Percentiles rank a stretch among this genome's conserved stretches.
phyloP scores from a whole-genome alignment of 2,888 invertebrate genomes.

The Ligdia adustata region DNA sequence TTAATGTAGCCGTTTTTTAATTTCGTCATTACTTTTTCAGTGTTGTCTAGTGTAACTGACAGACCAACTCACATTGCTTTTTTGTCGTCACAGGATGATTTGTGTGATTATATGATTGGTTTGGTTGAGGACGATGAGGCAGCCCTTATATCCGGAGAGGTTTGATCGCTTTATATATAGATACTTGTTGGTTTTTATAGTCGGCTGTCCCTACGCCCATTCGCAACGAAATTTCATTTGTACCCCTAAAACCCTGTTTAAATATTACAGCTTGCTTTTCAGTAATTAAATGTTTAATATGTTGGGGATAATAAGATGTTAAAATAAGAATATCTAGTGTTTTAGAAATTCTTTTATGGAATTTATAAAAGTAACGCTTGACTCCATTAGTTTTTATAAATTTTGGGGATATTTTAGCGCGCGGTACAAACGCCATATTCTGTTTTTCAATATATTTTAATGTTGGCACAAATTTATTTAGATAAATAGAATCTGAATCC shows the following conservation, averaged over 20 bases:
- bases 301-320: no score
- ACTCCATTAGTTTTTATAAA: no score
- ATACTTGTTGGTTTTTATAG: conserved; percentile 44
- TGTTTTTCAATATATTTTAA: no score
- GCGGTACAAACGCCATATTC: no score
- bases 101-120: conserved; percentile 84
- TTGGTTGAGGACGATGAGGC: conserved; percentile 83
- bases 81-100: conserved; percentile 81
- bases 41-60: conserved; percentile 22
- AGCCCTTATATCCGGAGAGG: conserved; percentile 79
- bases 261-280: conserved; percentile 22
- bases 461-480: no score
- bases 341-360: no score
- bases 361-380: no score
- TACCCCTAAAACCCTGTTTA: conserved; percentile 23
- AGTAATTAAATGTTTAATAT: no score
- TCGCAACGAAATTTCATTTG: conserved; percentile 45
- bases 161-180: conserved; percentile 57
- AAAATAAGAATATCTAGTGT: no score
- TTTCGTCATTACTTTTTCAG: background rate
- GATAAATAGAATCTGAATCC: no score
- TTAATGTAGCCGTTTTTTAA: no score
- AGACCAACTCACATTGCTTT: conserved; percentile 49
- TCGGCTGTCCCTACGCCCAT: conserved; percentile 48
- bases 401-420: no score